Evolutionary conservation across 2,797 vertebrate species (phyloP).

Genomic region (Eulemur albifrons): DNA sequence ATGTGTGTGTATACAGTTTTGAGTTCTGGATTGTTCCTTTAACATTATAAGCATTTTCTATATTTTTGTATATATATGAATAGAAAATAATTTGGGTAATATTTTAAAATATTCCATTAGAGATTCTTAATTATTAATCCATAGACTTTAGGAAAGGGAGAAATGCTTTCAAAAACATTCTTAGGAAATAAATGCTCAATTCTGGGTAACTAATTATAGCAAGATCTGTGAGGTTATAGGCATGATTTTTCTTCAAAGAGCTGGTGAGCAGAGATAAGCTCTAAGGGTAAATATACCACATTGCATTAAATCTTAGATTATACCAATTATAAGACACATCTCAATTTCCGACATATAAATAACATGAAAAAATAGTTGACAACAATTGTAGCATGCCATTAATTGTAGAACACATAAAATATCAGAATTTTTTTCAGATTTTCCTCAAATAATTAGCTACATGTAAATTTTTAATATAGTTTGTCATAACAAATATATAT

Average conservation of each 20-base stretch:
- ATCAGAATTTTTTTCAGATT: not conserved
- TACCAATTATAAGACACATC: not conserved
- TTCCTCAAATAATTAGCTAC: not conserved
- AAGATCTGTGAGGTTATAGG: not conserved
- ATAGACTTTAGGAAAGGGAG: not conserved
- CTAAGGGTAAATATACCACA: not conserved
- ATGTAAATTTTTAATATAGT: not conserved
- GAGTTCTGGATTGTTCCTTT: not conserved
- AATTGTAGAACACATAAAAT: not conserved
- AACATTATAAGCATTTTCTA: not conserved
- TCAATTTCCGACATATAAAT: not conserved
- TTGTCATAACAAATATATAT: not conserved
- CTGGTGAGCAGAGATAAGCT: not conserved
- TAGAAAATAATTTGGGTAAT: not conserved
- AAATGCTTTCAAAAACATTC: not conserved
- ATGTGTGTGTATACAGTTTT: not conserved
- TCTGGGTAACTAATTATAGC: no score
- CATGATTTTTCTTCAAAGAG: not conserved
- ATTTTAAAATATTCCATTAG: not conserved
- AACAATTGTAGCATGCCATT: not conserved
- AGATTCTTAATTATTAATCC: not conserved
- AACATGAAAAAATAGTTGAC: not conserved
- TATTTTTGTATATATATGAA: not conserved
- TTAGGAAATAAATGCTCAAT: not conserved
- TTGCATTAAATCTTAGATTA: not conserved